Percentiles rank a stretch among this genome's conserved stretches.
Conservation (phyloP, 2,888 invertebrate genomes). For the Tenthredo mesomela region DNA sequence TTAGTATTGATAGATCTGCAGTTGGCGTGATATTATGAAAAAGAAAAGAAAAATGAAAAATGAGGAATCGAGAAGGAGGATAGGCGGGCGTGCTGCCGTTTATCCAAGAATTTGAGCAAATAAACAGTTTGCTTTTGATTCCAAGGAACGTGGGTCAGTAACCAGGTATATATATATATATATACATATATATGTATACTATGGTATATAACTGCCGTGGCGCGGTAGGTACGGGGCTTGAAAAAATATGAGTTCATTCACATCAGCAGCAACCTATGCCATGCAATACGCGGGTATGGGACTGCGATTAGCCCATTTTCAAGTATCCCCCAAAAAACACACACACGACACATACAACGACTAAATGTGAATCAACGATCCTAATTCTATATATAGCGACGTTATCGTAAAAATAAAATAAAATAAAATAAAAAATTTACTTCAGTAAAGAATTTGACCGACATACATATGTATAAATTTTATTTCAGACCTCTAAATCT, state of each 20-base stretch:
- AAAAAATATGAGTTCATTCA: constrained; percentile 58
- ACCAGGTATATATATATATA: constrained; percentile 51
- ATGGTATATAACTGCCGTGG: background rate
- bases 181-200: background rate
- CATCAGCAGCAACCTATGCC: constrained; percentile 53
- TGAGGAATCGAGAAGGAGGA: background rate
- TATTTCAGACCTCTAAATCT: background rate
- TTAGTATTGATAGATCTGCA: background rate
- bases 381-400: background rate
- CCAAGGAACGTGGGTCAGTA: constrained; percentile 60
- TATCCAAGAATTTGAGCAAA: constrained; percentile 9
- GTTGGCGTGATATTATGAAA: background rate
- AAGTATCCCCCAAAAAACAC: background rate
- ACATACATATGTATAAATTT: background rate
- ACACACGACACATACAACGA: background rate
- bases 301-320: constrained; percentile 52
- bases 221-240: background rate
- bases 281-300: no score
- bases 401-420: background rate
- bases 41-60: no score
- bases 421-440: background rate
- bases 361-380: background rate
- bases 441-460: background rate
- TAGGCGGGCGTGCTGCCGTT: background rate
- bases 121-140: constrained; percentile 30